Evolutionary conservation across 2,113 vertebrate genomes (phyloP).

Genomic region (Salvelinus namaycush): DNA sequence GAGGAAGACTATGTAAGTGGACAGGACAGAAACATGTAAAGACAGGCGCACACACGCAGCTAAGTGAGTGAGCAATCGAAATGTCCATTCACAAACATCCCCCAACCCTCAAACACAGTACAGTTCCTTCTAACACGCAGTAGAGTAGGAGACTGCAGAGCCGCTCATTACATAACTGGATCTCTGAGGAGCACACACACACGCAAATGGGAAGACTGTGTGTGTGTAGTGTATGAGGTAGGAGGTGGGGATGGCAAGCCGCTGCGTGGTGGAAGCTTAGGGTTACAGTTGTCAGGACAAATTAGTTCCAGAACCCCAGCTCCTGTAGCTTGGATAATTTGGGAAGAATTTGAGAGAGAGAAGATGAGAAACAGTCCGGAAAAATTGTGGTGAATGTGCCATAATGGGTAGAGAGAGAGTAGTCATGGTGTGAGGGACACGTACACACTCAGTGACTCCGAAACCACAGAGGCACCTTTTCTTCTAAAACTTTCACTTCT

Average conservation of each 20-base stretch:
- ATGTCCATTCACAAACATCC: constrained; percentile 1
- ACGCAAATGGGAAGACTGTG: not conserved
- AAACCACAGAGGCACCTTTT: not conserved
- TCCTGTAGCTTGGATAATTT: not conserved
- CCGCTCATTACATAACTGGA: constrained; percentile 2
- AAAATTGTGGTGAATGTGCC: not conserved
- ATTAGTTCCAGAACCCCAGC: constrained; percentile 55
- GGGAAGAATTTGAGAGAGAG: not conserved
- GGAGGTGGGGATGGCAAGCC: constrained; percentile 11
- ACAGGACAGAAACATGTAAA: not conserved
- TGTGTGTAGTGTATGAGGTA: not conserved
- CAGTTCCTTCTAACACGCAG: not conserved
- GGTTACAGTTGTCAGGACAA: constrained; percentile 48
- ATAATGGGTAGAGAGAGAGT: not conserved
- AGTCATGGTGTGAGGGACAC: constrained; percentile 1
- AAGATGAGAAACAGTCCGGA: not conserved
- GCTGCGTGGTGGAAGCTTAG: constrained; percentile 33
- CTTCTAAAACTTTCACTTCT: constrained; percentile 9
- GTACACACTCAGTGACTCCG: too few species aligned
- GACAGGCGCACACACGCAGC: not conserved
- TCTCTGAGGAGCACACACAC: not conserved
- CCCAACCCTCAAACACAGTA: not conserved
- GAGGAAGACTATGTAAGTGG: not conserved
- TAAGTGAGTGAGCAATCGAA: not conserved
- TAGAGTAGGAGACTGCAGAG: constrained; percentile 1